A percentile compares a stretch with the other conserved stretches of the same genome.
These are phyloP conservation scores for Microcebus jonahi DNA, from an alignment of 2,113 vertebrate genomes.

Conservation along the genomic window DNA sequence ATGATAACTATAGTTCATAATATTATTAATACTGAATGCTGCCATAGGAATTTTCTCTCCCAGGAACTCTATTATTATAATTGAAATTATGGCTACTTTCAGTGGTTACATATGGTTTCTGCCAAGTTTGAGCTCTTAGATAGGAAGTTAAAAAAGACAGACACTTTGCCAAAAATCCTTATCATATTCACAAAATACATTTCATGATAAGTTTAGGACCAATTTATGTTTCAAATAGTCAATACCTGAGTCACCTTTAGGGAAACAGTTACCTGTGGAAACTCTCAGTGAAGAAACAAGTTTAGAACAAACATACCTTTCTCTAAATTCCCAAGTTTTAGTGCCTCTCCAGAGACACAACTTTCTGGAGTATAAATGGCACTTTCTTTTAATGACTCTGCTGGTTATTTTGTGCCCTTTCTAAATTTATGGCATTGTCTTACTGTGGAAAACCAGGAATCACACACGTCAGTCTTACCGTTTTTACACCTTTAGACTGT, in stretches of 20 bases:
- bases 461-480: conserved; percentile 17
- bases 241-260: background rate
- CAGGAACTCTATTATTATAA: conserved; percentile 22
- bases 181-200: conserved; percentile 6
- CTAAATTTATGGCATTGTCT: background rate
- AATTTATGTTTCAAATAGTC: background rate
- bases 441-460: background rate
- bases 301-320: background rate
- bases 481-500: background rate
- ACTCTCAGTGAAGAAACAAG: background rate
- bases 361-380: background rate
- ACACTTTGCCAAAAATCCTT: conserved; percentile 10
- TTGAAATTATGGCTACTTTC: background rate
- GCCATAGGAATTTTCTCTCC: background rate
- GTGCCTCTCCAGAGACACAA: background rate
- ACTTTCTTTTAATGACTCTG: background rate
- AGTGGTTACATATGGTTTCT: background rate
- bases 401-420: background rate
- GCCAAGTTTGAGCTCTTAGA: background rate
- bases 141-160: conserved; percentile 28
- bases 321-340: background rate
- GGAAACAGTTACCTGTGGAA: background rate
- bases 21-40: background rate
- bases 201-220: background rate
- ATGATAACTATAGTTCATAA: conserved; percentile 4